These are phyloP conservation scores for Paedocypris sp. DNA, from an alignment of 2,113 vertebrate species.

Conservation along the genomic window DNA sequence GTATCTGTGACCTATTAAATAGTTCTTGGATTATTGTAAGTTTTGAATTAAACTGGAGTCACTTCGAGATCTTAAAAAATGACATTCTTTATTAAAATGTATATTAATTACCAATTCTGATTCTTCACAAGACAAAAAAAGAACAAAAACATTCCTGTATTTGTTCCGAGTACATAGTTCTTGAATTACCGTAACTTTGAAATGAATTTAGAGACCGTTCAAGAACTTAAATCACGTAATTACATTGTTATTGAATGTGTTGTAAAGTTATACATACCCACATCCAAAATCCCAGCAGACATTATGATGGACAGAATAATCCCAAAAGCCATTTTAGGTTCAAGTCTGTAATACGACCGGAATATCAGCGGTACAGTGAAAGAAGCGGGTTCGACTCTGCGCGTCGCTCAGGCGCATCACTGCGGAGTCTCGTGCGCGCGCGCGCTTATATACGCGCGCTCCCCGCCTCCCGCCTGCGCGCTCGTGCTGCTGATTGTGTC, in stretches of 20 bases:
- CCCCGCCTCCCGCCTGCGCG: slow-evolving; percentile 45
- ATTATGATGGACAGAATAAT: slow-evolving; percentile 65
- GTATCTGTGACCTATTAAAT: too few species aligned
- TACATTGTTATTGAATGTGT: background rate
- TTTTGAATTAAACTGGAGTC: too few species aligned
- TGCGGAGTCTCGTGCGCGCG: slow-evolving; percentile 29
- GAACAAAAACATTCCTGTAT: too few species aligned
- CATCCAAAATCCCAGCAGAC: slow-evolving; percentile 40
- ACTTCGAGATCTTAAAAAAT: too few species aligned
- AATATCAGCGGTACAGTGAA: background rate
- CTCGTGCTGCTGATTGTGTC: slow-evolving; percentile 71
- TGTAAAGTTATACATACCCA: slow-evolving; percentile 47
- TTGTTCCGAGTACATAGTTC: too few species aligned
- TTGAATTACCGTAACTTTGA: background rate
- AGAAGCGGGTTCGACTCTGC: too few species aligned
- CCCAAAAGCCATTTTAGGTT: slow-evolving; percentile 68
- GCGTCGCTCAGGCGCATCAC: background rate
- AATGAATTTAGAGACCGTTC: background rate
- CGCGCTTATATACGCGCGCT: slow-evolving; percentile 48
- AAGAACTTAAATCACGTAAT: too few species aligned
- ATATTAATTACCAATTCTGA: too few species aligned
- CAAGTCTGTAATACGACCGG: background rate
- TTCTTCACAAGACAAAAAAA: too few species aligned
- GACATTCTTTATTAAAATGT: too few species aligned
- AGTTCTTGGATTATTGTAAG: too few species aligned